phyloP scores from a whole-genome alignment of 2,113 vertebrate species.

The Chinchilla lanigera region DNA sequence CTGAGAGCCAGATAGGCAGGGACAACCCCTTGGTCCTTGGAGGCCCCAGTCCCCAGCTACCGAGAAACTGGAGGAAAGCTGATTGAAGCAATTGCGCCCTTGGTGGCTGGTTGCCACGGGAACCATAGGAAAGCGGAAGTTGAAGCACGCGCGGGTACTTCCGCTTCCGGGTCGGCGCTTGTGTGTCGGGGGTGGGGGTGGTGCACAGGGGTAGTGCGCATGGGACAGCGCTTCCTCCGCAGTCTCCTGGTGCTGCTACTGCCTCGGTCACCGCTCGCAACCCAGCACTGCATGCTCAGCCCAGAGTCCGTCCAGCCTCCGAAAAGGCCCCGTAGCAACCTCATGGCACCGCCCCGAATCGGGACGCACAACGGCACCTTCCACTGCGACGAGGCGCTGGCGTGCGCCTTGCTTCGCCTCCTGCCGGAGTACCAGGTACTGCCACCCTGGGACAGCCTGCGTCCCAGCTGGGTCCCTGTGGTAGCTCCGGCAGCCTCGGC shows the following conservation, averaged over 20 bases:
- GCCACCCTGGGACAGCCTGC: background rate
- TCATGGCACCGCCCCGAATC: conserved; percentile 85
- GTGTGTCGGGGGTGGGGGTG: accelerated
- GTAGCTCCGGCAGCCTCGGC: accelerated
- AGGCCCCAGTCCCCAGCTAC: background rate
- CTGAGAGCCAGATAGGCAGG: too few species aligned
- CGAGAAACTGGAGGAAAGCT: background rate
- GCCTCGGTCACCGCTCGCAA: accelerated
- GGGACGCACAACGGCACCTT: conserved; percentile 97
- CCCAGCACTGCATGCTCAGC: background rate
- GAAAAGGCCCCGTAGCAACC: conserved; percentile 44
- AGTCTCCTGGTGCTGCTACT: accelerated
- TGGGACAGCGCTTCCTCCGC: background rate
- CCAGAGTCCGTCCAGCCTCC: background rate
- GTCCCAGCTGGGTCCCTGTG: accelerated
- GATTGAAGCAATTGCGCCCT: accelerated
- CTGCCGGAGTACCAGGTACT: conserved; percentile 92
- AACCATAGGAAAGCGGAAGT: conserved; percentile 49
- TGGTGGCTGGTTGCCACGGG: background rate
- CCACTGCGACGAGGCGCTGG: conserved; percentile 96
- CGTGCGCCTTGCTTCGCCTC: conserved; percentile 93
- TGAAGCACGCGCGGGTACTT: accelerated
- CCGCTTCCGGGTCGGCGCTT: conserved; percentile 17
- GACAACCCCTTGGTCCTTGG: accelerated
- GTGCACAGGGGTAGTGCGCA: too few species aligned